Base-by-base conservation (phyloP, 2,888 invertebrate genomes). In the Himalopsyche kuldschensis region DNA sequence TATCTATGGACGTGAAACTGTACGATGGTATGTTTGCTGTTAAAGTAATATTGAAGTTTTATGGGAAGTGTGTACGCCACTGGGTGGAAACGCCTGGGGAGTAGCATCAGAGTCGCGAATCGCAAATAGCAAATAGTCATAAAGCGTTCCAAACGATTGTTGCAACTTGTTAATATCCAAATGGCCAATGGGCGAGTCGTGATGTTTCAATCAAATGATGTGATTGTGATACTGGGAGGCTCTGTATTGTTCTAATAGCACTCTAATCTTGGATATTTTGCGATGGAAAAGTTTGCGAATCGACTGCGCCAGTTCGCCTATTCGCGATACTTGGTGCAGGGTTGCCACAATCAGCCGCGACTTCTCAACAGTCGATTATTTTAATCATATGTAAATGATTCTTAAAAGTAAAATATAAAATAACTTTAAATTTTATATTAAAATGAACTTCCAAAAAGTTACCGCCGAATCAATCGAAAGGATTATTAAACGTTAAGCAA, bases 151-250 rank as follows among this genome's bases (percentile, higher is more conserved):
- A 41, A 41, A 15, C 15, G 41, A 55, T 55, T 55, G 55, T 24
- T 55, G 55, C 55, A 55, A 55, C 55, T 83, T 80, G 80, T 76
- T 80, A 55, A 80, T 83, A 80, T 41, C 31, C 35, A 80, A 83
- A 82, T 84, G 78, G 75, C 84, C 84, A 75, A 69, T 55, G 82
- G 84, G 80, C 69, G 41, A 82, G 55, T 82, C 84, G 84, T 84
- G 84, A 84, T 84, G 80, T 80, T 82, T 82, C 82, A 84, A 84
- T 84, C 84, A 77, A 84, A 84, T 80, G 77, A 81, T 75, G 82
- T 78, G 75, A 84, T 84, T 80, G 46, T 75, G 32, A 75, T 75
- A 30, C n/a, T 30, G 31, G 27, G 31, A 24, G 24, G 24, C n/a
- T 75, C 75, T 55, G 55, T 55, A 55, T 75, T 75, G 75, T 75